A percentile compares a stretch with the other conserved stretches of the same genome.
Conservation (phyloP, 53 echinoderm and acorn worm species). For the Stichopus horrens region DNA sequence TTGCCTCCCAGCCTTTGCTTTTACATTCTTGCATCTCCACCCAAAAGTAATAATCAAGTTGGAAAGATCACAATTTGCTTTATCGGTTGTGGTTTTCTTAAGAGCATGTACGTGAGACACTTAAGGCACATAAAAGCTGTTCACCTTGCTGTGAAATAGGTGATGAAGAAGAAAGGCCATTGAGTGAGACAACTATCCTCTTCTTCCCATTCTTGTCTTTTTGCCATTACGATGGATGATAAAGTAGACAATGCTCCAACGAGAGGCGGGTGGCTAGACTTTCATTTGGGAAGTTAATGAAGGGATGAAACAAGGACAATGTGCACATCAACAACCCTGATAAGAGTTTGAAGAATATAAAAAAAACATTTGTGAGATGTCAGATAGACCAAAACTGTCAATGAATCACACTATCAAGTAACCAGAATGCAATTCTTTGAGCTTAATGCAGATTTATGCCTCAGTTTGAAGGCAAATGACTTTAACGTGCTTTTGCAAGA, state of each 20-base stretch:
- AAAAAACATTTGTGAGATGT: conserved; percentile 1
- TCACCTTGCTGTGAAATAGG: background rate
- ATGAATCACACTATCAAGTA: conserved; percentile 1
- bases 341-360: background rate
- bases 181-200: background rate
- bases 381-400: background rate
- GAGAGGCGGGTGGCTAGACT: background rate
- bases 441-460: background rate
- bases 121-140: background rate
- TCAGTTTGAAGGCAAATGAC: background rate
- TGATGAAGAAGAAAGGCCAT: background rate
- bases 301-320: background rate
- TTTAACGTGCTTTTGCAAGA: background rate
- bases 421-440: background rate
- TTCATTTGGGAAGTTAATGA: conserved; percentile 1
- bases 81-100: background rate
- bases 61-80: background rate
- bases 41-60: background rate
- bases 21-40: too few relatives aligned
- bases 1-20: too few relatives aligned
- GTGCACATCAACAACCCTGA: background rate
- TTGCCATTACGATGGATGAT: background rate
- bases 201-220: background rate
- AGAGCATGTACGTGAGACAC: background rate
- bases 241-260: background rate